phyloP scores from a whole-genome alignment of 2,888 invertebrate species.

The Anthrax anthrax region DNA sequence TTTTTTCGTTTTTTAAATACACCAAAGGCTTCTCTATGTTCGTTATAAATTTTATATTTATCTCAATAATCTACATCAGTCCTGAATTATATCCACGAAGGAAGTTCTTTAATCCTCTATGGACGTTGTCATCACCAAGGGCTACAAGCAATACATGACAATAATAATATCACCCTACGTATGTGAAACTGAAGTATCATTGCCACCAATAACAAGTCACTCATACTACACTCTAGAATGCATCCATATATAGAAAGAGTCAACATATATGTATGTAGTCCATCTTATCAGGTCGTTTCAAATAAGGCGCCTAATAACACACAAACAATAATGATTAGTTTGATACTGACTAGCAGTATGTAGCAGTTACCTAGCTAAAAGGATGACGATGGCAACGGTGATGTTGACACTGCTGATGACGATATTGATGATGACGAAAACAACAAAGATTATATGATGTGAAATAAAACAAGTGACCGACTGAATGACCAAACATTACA shows the following conservation, averaged over 20 bases:
- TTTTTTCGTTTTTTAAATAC: too few relatives aligned
- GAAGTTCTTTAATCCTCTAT: not conserved
- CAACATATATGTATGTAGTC: not conserved
- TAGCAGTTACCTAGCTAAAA: too few relatives aligned
- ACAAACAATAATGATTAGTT: not conserved
- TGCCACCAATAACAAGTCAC: too few relatives aligned
- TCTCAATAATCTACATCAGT: too few relatives aligned
- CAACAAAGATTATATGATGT: not conserved
- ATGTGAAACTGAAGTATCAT: not conserved
- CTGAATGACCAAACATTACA: not conserved
- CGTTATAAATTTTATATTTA: too few relatives aligned
- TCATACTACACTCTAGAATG: too few relatives aligned
- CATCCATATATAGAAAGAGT: too few relatives aligned
- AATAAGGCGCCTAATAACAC: not conserved
- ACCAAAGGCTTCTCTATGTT: too few relatives aligned
- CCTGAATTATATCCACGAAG: not conserved
- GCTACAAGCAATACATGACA: not conserved
- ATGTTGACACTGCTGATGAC: too few relatives aligned
- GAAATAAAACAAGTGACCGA: conserved; percentile 7
- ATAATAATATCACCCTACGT: not conserved
- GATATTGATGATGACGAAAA: not conserved
- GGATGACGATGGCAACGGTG: too few relatives aligned
- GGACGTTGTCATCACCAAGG: not conserved
- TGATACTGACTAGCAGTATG: too few relatives aligned
- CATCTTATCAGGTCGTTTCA: not conserved